Evolutionary conservation across 2,797 vertebrate species (phyloP).

Genomic region (Carduelis carduelis): DNA sequence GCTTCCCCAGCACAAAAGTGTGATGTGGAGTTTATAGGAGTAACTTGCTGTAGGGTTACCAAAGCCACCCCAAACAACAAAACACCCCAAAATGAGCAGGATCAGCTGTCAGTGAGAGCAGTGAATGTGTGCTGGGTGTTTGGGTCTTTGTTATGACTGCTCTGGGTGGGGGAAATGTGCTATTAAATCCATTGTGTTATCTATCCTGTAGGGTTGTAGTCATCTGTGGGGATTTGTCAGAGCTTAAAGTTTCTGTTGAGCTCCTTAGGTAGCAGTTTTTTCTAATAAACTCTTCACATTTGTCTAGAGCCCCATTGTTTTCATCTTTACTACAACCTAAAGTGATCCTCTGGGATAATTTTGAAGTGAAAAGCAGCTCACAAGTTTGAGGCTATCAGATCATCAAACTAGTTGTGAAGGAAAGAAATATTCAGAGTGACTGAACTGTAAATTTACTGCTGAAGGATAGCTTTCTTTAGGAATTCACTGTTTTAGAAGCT

Average conservation of each 20-base stretch:
- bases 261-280: neutral
- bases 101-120: neutral
- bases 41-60: neutral
- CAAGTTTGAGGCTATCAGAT: neutral
- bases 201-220: neutral
- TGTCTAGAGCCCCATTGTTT: neutral
- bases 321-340: neutral
- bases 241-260: neutral
- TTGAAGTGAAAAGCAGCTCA: neutral
- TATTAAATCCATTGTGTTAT: neutral
- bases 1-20: neutral
- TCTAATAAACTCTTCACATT: neutral
- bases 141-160: neutral
- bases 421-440: neutral
- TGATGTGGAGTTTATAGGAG: neutral
- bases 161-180: neutral
- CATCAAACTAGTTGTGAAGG: neutral
- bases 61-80: neutral
- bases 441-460: neutral
- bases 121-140: neutral
- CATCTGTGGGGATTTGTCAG: neutral
- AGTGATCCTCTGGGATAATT: neutral
- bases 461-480: neutral
- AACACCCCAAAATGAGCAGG: neutral
- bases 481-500: neutral